Conservation (phyloP, 2,888 invertebrate genomes). For the Diploptera punctata region DNA sequence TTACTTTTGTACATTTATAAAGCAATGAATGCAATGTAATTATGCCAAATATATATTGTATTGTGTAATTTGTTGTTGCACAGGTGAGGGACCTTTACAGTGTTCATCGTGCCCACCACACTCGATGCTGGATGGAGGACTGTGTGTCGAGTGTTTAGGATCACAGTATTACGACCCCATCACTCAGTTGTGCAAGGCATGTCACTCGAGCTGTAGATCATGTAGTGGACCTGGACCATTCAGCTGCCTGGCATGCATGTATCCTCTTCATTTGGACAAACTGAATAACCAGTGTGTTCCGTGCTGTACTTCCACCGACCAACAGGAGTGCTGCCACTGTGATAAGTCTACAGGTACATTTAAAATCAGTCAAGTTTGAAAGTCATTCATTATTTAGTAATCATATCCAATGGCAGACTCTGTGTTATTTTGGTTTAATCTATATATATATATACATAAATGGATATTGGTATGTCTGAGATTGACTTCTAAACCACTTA, state of each 20-base stretch:
- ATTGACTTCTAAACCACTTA: no score
- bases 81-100: conserved; percentile 74
- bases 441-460: no score
- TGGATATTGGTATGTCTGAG: no score
- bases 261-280: conserved; percentile 70
- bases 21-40: no score
- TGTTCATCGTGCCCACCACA: conserved; percentile 76
- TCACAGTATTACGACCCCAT: conserved; percentile 75
- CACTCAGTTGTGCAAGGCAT: conserved; percentile 71
- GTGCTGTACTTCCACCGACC: conserved; percentile 66
- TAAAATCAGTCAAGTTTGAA: no score
- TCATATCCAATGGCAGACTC: no score
- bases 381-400: no score
- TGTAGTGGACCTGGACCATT: conserved; percentile 74
- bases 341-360: conserved; percentile 73
- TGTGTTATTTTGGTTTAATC: no score
- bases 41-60: no score
- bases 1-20: no score
- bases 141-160: conserved; percentile 78
- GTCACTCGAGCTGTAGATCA: conserved; percentile 69
- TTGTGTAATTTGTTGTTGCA: no score
- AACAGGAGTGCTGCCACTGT: conserved; percentile 72
- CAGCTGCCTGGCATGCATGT: conserved; percentile 70
- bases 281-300: conserved; percentile 79
- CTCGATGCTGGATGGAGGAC: conserved; percentile 74